A percentile compares a stretch with the other conserved stretches of the same genome.
Evolutionary conservation across 2,797 vertebrate genomes (phyloP).

Genomic region (Galago senegalensis): DNA sequence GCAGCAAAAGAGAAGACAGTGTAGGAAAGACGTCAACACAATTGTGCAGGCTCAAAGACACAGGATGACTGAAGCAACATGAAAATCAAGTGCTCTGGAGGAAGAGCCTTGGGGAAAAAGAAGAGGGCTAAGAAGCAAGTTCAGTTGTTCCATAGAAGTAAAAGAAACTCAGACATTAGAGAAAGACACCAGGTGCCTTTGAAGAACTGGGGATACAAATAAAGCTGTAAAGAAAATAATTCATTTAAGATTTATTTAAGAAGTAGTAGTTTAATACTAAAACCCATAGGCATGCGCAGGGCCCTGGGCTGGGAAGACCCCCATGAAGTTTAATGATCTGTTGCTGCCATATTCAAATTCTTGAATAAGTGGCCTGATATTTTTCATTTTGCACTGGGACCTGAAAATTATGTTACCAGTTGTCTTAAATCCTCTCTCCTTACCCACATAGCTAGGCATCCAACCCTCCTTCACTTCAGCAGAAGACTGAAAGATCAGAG

Average conservation of each 20-base stretch:
- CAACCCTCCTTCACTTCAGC: not conserved
- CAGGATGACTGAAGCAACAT: not conserved
- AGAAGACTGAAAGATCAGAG: not conserved
- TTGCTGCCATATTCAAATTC: not conserved
- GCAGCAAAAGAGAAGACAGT: not conserved
- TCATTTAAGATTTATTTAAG: not conserved
- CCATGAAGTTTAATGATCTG: not conserved
- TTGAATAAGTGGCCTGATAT: not conserved
- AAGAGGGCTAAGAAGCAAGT: not conserved
- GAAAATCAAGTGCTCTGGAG: not conserved
- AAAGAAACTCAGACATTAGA: not conserved
- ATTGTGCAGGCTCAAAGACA: constrained; percentile 14
- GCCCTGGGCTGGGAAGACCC: not conserved
- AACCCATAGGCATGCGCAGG: not conserved
- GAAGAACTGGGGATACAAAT: not conserved
- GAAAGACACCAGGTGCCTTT: not conserved
- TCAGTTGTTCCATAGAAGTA: not conserved
- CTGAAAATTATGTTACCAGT: not conserved
- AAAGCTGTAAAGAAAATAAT: not conserved
- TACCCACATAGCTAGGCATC: not conserved
- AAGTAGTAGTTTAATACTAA: not conserved
- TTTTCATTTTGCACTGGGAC: constrained; percentile 20
- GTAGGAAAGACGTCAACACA: constrained; percentile 16
- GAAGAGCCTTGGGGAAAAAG: not conserved
- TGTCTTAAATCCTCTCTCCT: not conserved